phyloP scores from a whole-genome alignment of 1,140 invertebrate species.

The Cyclina sinensis region DNA sequence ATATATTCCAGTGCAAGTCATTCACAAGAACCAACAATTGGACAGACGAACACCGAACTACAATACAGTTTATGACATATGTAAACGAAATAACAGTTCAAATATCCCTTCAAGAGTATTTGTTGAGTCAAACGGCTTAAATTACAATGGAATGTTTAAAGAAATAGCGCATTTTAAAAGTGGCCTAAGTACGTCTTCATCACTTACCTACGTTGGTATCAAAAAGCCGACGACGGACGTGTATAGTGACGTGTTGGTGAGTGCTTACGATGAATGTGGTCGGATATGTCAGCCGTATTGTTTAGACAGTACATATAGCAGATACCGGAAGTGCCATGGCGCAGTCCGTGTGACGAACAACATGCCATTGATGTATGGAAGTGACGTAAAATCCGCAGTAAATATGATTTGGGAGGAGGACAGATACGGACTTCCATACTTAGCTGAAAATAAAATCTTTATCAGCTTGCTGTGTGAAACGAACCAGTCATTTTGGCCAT shows the following conservation, averaged over 20 bases:
- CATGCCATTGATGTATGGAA: slow-evolving; percentile 40
- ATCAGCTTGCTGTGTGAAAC: slow-evolving; percentile 46
- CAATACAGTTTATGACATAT: slow-evolving; percentile 49
- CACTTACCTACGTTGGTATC: slow-evolving; percentile 20
- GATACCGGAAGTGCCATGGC: slow-evolving; percentile 36
- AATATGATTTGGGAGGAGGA: slow-evolving; percentile 39
- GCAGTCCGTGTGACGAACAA: slow-evolving; percentile 27
- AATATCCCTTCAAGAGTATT: slow-evolving; percentile 19
- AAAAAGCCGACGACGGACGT: background rate
- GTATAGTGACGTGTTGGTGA: slow-evolving; percentile 31
- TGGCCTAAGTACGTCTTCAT: slow-evolving; percentile 7
- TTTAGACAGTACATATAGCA: background rate
- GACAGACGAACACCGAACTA: background rate
- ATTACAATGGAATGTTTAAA: slow-evolving; percentile 60
- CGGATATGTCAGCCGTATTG: slow-evolving; percentile 63
- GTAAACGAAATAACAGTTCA: slow-evolving; percentile 16
- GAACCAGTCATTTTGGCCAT: slow-evolving; percentile 38
- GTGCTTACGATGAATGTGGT: slow-evolving; percentile 60
- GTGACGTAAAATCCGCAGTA: slow-evolving; percentile 23
- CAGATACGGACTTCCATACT: slow-evolving; percentile 28
- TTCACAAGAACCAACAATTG: slow-evolving; percentile 26
- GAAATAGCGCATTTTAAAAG: slow-evolving; percentile 39
- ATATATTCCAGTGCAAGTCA: slow-evolving; percentile 52
- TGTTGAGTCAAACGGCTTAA: slow-evolving; percentile 59
- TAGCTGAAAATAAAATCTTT: slow-evolving; percentile 43